A percentile compares a stretch with the other conserved stretches of the same genome.
phyloP scores from a whole-genome alignment of 2,113 vertebrate genomes.

The Caretta caretta region DNA sequence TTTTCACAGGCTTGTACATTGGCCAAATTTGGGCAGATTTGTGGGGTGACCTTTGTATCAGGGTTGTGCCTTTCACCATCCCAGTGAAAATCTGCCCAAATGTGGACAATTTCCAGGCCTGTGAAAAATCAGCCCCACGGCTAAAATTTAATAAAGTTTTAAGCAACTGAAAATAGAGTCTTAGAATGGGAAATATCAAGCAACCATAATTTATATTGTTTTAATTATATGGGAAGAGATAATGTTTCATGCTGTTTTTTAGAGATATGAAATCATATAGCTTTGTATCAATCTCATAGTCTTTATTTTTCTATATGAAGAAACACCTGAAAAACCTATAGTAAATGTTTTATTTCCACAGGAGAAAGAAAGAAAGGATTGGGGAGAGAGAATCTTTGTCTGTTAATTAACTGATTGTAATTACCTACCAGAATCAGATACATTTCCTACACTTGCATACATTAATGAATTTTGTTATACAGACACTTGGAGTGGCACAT shows the following conservation, averaged over 20 bases:
- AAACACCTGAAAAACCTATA: background rate
- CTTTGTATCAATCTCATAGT: background rate
- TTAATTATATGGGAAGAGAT: background rate
- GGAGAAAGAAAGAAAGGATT: accelerated
- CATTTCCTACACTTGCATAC: background rate
- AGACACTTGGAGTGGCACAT: background rate
- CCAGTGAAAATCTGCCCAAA: background rate
- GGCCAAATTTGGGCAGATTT: background rate
- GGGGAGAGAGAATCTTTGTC: background rate
- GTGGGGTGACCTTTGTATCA: background rate
- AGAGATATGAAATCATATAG: background rate
- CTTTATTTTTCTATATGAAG: background rate
- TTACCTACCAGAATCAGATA: background rate
- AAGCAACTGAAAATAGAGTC: background rate
- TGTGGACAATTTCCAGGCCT: accelerated
- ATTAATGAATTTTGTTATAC: background rate
- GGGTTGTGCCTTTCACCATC: background rate
- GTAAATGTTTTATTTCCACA: background rate
- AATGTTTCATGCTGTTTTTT: background rate
- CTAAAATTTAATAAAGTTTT: accelerated
- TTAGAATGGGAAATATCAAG: slow-evolving; percentile 16
- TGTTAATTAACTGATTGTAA: no score
- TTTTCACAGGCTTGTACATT: background rate
- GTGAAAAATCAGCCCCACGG: background rate
- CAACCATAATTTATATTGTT: background rate